phyloP scores from a whole-genome alignment of 2,113 vertebrate species.

The Larimichthys polyactis region DNA sequence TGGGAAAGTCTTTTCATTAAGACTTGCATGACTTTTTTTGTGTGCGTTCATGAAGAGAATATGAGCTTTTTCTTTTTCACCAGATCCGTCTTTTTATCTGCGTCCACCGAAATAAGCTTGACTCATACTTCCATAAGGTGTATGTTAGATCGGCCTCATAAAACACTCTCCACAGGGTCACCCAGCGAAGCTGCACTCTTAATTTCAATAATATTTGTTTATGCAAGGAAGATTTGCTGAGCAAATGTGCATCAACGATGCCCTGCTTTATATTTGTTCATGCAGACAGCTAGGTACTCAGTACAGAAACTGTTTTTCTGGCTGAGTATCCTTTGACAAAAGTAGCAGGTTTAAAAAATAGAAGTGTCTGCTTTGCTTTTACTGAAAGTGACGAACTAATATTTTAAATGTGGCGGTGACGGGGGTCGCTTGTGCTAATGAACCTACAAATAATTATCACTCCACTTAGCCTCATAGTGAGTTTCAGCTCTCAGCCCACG shows the following conservation, averaged over 20 bases:
- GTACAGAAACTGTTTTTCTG: neutral
- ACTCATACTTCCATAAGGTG: neutral
- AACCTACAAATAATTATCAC: too few species aligned
- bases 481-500: too few species aligned
- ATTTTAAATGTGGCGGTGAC: neutral
- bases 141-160: constrained; percentile 17
- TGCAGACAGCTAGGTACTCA: neutral
- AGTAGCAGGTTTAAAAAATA: neutral
- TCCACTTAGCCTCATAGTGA: too few species aligned
- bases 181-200: neutral
- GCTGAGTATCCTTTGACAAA: neutral
- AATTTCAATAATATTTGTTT: constrained; percentile 41
- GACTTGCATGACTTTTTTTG: constrained; percentile 5
- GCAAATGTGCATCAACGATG: neutral
- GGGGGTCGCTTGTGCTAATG: too few species aligned
- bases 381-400: neutral
- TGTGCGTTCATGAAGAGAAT: constrained; percentile 20
- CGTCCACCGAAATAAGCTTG: constrained; percentile 21
- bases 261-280: constrained; percentile 8
- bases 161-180: constrained; percentile 35
- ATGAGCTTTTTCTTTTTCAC: constrained; percentile 42
- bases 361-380: neutral
- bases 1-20: constrained; percentile 49
- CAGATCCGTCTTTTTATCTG: constrained; percentile 39
- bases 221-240: constrained; percentile 6